Conservation (phyloP, 2,888 invertebrate genomes). For the Brachyptera putata region DNA sequence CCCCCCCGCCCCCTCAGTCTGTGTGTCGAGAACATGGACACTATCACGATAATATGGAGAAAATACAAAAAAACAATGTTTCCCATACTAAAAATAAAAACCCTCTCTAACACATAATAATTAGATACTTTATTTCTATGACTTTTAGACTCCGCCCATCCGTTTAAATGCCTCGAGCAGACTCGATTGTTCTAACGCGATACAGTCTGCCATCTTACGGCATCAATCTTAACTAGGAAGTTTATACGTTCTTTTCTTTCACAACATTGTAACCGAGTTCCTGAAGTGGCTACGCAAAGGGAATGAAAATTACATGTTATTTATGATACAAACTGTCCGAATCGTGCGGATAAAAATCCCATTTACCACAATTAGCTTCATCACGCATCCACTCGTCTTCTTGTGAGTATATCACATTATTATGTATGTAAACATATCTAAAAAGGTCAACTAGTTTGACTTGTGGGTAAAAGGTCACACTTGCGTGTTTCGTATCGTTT, state of each 20-base stretch:
- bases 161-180: not conserved
- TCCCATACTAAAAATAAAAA: not conserved
- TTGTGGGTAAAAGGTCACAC: slow-evolving; percentile 23
- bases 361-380: not conserved
- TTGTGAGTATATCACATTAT: not conserved
- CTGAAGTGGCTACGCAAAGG: not conserved
- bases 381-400: not conserved
- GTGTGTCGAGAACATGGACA: not conserved
- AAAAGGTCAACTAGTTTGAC: slow-evolving; percentile 28
- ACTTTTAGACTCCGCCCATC: slow-evolving; percentile 2
- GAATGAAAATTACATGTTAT: not conserved
- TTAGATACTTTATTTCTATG: not conserved
- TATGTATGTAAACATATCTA: slow-evolving; percentile 16
- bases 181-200: not conserved
- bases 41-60: not conserved
- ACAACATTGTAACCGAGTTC: too few relatives aligned
- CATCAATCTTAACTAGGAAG: not conserved
- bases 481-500: slow-evolving; percentile 11
- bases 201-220: not conserved
- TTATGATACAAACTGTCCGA: not conserved
- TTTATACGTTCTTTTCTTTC: too few relatives aligned
- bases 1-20: too few relatives aligned
- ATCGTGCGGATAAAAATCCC: not conserved
- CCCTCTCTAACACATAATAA: not conserved
- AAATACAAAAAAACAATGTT: not conserved